Evolutionary conservation across 2,888 invertebrate genomes (phyloP).

Genomic region (Holacanthella duospinosa): DNA sequence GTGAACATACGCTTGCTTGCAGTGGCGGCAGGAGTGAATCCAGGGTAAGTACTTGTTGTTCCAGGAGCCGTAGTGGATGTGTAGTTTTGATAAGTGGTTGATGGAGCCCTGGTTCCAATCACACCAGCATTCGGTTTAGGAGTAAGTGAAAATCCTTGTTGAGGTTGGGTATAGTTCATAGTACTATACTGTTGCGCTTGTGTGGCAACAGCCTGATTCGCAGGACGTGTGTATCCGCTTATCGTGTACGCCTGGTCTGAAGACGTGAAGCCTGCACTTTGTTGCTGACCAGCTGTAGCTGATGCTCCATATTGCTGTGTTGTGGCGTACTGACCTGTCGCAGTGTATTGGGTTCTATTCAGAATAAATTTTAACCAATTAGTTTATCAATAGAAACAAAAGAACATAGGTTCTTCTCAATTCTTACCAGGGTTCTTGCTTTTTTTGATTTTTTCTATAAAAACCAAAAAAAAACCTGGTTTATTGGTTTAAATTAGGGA

Average conservation of each 20-base stretch:
- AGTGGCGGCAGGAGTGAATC: constrained; percentile 64
- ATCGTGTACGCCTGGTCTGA: constrained; percentile 29
- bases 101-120: constrained; percentile 14
- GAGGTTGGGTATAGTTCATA: too few species aligned
- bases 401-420: background rate
- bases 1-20: constrained; percentile 38
- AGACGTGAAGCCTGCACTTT: constrained; percentile 6
- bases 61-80: constrained; percentile 40
- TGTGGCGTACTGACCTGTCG: background rate
- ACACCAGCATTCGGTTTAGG: background rate
- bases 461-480: too few species aligned
- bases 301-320: background rate
- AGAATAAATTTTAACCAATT: constrained; percentile 7
- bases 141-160: too few species aligned
- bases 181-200: constrained; percentile 16
- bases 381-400: background rate
- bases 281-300: background rate
- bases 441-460: too few species aligned
- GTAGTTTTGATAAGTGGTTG: constrained; percentile 33
- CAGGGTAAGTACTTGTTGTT: constrained; percentile 55
- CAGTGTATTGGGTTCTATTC: constrained; percentile 28
- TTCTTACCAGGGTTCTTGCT: too few species aligned
- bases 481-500: too few species aligned
- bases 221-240: constrained; percentile 34
- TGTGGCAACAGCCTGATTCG: constrained; percentile 16